Percentiles rank a stretch among this genome's conserved stretches.
Conservation (phyloP, 2,888 invertebrate species). For the Panopea generosa region DNA sequence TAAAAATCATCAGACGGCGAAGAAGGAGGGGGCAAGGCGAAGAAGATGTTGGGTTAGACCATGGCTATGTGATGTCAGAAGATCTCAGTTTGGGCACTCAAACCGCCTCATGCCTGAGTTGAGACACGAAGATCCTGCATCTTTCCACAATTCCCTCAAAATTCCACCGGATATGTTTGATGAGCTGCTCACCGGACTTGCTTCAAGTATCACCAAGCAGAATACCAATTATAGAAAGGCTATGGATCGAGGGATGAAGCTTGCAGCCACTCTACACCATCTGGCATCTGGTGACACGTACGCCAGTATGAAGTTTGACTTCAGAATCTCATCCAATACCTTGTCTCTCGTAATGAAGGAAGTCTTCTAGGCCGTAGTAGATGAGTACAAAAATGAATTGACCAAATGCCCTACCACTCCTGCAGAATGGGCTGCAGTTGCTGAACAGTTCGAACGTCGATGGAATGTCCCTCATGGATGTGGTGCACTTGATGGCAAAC, state of each 20-base stretch:
- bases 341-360: slow-evolving; percentile 55
- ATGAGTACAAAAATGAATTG: slow-evolving; percentile 57
- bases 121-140: slow-evolving; percentile 42
- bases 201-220: slow-evolving; percentile 41
- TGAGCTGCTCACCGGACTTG: slow-evolving; percentile 49
- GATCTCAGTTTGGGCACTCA: slow-evolving; percentile 43
- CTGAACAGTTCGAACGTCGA: no score
- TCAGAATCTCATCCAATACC: slow-evolving; percentile 64
- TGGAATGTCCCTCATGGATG: no score
- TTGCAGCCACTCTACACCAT: slow-evolving; percentile 55
- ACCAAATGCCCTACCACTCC: no score
- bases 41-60: slow-evolving; percentile 50
- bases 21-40: no score
- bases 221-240: slow-evolving; percentile 51
- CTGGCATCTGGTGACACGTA: slow-evolving; percentile 61
- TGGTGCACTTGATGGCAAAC: no score
- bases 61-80: slow-evolving; percentile 46
- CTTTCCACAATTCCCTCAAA: slow-evolving; percentile 52
- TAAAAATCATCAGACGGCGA: slow-evolving; percentile 24
- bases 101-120: slow-evolving; percentile 48
- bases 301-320: slow-evolving; percentile 55
- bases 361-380: slow-evolving; percentile 65
- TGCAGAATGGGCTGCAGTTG: no score
- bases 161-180: slow-evolving; percentile 60
- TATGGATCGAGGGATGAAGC: slow-evolving; percentile 54